Base-by-base conservation (phyloP, 2,888 invertebrate genomes). In the Drosophila anomelani region DNA sequence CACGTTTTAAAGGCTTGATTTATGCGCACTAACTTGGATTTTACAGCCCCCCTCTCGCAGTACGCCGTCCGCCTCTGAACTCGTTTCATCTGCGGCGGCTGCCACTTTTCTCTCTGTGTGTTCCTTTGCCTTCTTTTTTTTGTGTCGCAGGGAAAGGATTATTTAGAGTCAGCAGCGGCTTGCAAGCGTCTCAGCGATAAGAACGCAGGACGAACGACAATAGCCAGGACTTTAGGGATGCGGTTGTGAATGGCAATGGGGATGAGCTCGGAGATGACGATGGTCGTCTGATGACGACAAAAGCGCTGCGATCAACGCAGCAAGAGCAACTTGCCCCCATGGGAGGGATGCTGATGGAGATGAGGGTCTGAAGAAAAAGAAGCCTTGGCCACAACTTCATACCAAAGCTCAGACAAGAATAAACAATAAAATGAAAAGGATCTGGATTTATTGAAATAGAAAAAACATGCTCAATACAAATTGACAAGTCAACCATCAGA, bases 1-100 rank as follows among this genome's bases (percentile, higher is more conserved):
- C 89, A 89, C 89, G 89, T 86, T 89, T 86, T 88, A 85, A 87
- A 83, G 89, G 90, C 90, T 90, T 90, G 90, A 89, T 90, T 89
- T 89, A 89, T 89, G 89, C 90, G 87, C 90, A 83, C 85, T 89
- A 85, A 89, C 85, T 85, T 89, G 85, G 89, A 89, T 85, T 85
- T 85, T 87, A 85, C 85, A 86, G 78, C 79, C 69, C 61, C 79
- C 60, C 59, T 62, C 64, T 63, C 26, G 34, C 23, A 26, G 17
- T 58, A 13, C 46, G 29, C 46, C 23, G 15, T 10, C 17, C 13
- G 32, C 70, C 51, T 10, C 34, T 55, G 75, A 36, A 29, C 46
- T 57, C 68, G 80, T 76, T 82, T 70, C 78, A 75, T 73, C 68
- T 71, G 66, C 62, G 76, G 69, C 54, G 64, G 61, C 64, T 59